These are phyloP conservation scores for Leptobrachium ailaonicum DNA, from an alignment of 2,113 vertebrate genomes.

Conservation along the genomic window DNA sequence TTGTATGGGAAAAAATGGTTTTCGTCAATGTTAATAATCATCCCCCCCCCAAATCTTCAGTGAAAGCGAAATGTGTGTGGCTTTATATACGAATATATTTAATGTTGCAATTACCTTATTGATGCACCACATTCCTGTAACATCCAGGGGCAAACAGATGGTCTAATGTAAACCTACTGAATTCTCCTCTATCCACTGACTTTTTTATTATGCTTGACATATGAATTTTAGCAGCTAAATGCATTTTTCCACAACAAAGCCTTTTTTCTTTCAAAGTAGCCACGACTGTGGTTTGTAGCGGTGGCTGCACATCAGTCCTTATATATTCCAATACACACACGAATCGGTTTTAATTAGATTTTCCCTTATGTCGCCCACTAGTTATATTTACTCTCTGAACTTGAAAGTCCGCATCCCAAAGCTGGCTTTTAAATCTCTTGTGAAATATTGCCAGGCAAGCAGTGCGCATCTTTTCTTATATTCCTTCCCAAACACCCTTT, in stretches of 20 bases:
- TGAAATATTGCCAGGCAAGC: slow-evolving; percentile 26
- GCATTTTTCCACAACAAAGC: slow-evolving; percentile 34
- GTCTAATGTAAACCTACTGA: no score
- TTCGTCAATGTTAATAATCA: no score
- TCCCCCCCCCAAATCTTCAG: no score
- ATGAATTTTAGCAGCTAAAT: slow-evolving; percentile 19
- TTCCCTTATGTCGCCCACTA: slow-evolving; percentile 14
- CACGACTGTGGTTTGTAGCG: slow-evolving; percentile 25
- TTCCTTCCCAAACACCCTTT: not conserved
- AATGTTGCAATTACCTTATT: no score
- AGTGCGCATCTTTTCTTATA: slow-evolving; percentile 6
- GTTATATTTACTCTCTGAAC: slow-evolving; percentile 43
- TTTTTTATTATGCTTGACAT: slow-evolving; percentile 28
- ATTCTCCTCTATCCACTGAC: slow-evolving; percentile 11
- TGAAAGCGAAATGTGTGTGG: no score
- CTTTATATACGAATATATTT: no score
- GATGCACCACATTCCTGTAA: no score
- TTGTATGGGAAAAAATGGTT: no score
- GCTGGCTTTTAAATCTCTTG: slow-evolving; percentile 23
- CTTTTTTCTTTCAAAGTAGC: slow-evolving; percentile 8
- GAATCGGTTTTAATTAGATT: slow-evolving; percentile 43
- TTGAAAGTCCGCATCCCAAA: slow-evolving; percentile 37
- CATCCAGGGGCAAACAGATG: no score
- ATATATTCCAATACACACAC: slow-evolving; percentile 34
- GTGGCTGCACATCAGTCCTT: slow-evolving; percentile 38